Conservation (phyloP, 2,113 vertebrate species). For the Oncorhynchus kisutch region DNA sequence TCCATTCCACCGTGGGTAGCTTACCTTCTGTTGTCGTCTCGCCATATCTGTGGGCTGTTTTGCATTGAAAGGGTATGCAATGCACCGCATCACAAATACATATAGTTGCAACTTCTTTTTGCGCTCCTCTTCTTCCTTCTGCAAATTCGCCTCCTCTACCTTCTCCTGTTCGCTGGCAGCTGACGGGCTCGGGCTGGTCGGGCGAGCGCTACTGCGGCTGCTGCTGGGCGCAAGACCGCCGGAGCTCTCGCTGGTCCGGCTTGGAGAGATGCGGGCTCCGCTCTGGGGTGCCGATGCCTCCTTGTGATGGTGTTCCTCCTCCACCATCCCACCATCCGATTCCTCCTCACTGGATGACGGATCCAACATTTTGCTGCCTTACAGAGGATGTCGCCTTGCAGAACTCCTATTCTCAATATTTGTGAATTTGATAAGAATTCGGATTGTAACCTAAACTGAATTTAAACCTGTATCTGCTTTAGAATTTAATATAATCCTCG, state of each 20-base stretch:
- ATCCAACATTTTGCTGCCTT: slow-evolving; percentile 84
- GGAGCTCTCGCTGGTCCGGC: slow-evolving; percentile 85
- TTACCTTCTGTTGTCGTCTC: slow-evolving; percentile 97
- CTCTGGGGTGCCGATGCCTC: slow-evolving; percentile 84
- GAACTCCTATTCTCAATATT: background rate
- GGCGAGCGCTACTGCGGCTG: slow-evolving; percentile 77
- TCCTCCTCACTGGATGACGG: slow-evolving; percentile 96
- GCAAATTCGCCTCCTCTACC: slow-evolving; percentile 91
- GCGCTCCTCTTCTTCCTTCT: slow-evolving; percentile 92
- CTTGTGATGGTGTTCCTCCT: slow-evolving; percentile 87
- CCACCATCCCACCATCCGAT: slow-evolving; percentile 90
- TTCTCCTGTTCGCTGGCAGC: slow-evolving; percentile 95
- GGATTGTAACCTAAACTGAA: background rate
- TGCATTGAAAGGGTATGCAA: slow-evolving; percentile 96
- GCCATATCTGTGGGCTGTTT: slow-evolving; percentile 99
- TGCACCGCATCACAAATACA: slow-evolving; percentile 96
- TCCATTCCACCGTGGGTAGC: slow-evolving; percentile 35
- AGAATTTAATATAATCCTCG: background rate
- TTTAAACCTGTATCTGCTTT: background rate
- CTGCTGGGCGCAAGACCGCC: slow-evolving; percentile 81
- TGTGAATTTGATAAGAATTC: background rate
- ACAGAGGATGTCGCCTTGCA: background rate
- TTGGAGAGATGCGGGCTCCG: slow-evolving; percentile 85
- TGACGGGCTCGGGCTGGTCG: slow-evolving; percentile 87
- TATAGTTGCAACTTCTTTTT: slow-evolving; percentile 97